phyloP scores from a whole-genome alignment of 2,113 vertebrate genomes.

The Syngnathus floridae region DNA sequence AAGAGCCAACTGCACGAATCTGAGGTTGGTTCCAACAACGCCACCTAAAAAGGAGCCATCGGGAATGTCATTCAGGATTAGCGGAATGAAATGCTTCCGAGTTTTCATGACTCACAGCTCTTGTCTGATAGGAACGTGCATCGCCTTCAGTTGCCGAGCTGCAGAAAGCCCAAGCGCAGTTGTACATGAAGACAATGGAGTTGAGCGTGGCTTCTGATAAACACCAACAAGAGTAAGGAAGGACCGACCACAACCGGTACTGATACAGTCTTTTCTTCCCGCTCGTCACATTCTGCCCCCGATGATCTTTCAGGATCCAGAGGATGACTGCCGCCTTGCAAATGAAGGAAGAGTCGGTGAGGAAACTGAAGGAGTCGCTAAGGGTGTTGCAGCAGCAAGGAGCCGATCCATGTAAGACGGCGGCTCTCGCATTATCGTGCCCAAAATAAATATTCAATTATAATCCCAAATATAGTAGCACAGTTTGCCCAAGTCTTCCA shows the following conservation, averaged over 20 bases:
- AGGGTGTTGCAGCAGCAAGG: conserved; percentile 72
- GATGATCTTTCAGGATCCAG: conserved; percentile 40
- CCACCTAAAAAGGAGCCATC: not conserved
- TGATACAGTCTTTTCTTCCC: not conserved
- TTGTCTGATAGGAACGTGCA: conserved; percentile 52
- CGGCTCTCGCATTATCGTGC: not conserved
- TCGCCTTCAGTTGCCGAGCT: conserved; percentile 72
- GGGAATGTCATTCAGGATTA: not conserved
- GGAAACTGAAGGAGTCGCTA: conserved; percentile 76
- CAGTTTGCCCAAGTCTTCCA: too few relatives aligned
- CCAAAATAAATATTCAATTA: too few relatives aligned
- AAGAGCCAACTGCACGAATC: conserved; percentile 38
- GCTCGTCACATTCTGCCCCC: not conserved
- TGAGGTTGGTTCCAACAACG: conserved; percentile 38
- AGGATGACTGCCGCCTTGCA: conserved; percentile 65
- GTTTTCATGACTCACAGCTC: not conserved
- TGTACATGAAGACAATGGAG: conserved; percentile 76
- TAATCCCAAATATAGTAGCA: too few relatives aligned
- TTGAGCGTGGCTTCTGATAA: conserved; percentile 65
- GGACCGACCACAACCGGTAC: conserved; percentile 17
- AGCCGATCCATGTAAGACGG: conserved; percentile 74
- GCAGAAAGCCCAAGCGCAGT: conserved; percentile 70
- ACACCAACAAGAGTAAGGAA: conserved; percentile 78
- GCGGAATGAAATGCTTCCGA: too few relatives aligned
- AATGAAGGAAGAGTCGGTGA: conserved; percentile 70